A percentile compares a stretch with the other conserved stretches of the same genome.
phyloP scores from a whole-genome alignment of 2,888 invertebrate genomes.

The Drosophila cognata region DNA sequence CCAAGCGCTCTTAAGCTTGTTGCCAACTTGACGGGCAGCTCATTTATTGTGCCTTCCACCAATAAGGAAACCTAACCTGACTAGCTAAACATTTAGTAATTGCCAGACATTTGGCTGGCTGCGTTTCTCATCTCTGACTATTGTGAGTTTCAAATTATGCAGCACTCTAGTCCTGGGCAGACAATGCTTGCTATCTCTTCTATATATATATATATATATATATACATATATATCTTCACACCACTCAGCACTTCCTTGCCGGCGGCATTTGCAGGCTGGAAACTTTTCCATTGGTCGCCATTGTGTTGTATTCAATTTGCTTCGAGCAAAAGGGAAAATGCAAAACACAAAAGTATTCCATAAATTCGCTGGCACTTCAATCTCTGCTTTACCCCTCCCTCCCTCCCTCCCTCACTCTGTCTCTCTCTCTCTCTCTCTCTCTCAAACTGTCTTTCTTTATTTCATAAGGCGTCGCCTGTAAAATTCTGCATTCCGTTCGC shows the following conservation, averaged over 20 bases:
- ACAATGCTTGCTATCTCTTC: conserved; percentile 32
- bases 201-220: not conserved
- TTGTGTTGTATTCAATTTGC: conserved; percentile 79
- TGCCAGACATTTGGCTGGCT: conserved; percentile 17
- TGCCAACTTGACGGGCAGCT: not conserved
- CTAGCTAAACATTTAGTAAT: conserved; percentile 26
- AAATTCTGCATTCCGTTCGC: conserved; percentile 71
- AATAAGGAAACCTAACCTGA: conserved; percentile 1
- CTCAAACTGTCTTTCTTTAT: conserved; percentile 22
- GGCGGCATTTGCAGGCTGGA: conserved; percentile 18
- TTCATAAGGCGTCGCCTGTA: conserved; percentile 47
- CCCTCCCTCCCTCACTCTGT: not conserved
- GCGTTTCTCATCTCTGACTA: conserved; percentile 1
- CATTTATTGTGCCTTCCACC: conserved; percentile 10
- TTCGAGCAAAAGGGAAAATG: conserved; percentile 41
- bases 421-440: not conserved
- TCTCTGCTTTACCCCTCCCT: conserved; percentile 37
- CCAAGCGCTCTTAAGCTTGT: not conserved
- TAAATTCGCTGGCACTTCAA: conserved; percentile 79
- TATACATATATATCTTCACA: conserved; percentile 17
- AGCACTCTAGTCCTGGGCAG: conserved; percentile 16
- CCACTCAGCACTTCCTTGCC: conserved; percentile 36
- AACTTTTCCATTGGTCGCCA: conserved; percentile 43
- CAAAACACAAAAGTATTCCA: conserved; percentile 66
- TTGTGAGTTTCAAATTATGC: conserved; percentile 47